Base-by-base conservation (phyloP, 2,888 invertebrate species). In the Pachymerium ferrugineum region DNA sequence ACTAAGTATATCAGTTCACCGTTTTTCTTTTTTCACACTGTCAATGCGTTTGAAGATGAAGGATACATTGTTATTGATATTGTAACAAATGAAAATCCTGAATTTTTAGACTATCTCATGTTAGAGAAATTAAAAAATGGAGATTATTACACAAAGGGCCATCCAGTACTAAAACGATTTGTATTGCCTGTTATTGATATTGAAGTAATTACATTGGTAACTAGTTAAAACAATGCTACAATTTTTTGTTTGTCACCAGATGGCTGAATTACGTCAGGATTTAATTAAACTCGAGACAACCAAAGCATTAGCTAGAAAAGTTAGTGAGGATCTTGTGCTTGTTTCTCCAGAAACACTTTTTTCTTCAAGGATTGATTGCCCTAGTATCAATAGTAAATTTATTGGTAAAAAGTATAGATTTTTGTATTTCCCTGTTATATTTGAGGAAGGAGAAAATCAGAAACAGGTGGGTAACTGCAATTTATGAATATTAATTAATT, bases 21-120 rank as follows among this genome's bases (percentile, higher is more conserved):
- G 0, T 82, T 85, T 76, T 86, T 86, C 79, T 81, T 82, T 22
- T 85, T 86, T 78, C 86, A 86, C 78, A 84, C 84, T 76, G 82
- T 85, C 72, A 86, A 86, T 78, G 81, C 85, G 5, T 86, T 82
- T 77, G 86, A 86, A 79, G 82, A 83, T 47, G 80, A 84, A 74
- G 83, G 80, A 3, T 82, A 83, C n/a, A 1, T 76, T 25, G 76
- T 83, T 19, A 79, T 83, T 2, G 84, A 84, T 77, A 76, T 84
- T 33, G 77, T 82, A 25, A 81, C 80, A 1, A 81, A 82, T 76
- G 80, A 82, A 29, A 79, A 79, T 69, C 80, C 80, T 0, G 79
- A 80, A 19, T 78, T 83, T n/a, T 73, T 83, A 31, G 80, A 81
- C 25, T 79, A 80, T 22, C 77, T 83, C 71, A 79, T 78, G 73